Evolutionary conservation across 2,888 invertebrate species (phyloP), one percentile per base, ranked within the genome.

Genomic region (Xanthorhoe spadicearia): DNA sequence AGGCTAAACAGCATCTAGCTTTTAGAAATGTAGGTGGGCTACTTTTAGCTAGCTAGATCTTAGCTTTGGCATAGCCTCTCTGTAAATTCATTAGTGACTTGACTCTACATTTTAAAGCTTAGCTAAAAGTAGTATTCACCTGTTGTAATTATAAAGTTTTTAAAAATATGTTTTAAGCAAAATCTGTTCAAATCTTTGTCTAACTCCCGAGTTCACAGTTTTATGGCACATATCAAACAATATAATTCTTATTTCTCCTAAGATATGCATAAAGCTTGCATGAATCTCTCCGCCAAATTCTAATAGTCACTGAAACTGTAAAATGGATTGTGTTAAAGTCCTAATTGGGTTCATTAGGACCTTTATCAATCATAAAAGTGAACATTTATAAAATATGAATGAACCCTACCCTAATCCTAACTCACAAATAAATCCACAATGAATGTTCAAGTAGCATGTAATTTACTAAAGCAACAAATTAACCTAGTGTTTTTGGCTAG

Each of bases 401-500:
- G 63, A 70, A 64, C 71, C 55, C 64, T 48, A 67, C 69, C 64
- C 51, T 59, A 18, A n/a, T 38, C 38, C 38, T 38, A 23, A 56
- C 9, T 28, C 17, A 15, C 66, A 58, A 69, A 72, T 69, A 65
- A 65, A 62, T 70, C 68, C 15, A 15, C 15, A 67, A 61, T 61
- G 55, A 65, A 32, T 32, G 32, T 32, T 48, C 52, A n/a, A 23
- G 58, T 67, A 73, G 72, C 76, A 75, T 81, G 87, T 86, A 84
- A 85, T 87, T 43, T 43, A 68, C 35, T 46, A 52, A 71, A 74
- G 58, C 74, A 79, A 69, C 70, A 77, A 83, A 88, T 86, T 90
- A 90, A 89, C 79, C 74, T 84, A 86, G 84, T 85, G 62, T 74
- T 91, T 91, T 90, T 90, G 90, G 86, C 87, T 92, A 92, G 92